phyloP scores from a whole-genome alignment of 2,888 invertebrate genomes.

The Watsonalla cultraria region DNA sequence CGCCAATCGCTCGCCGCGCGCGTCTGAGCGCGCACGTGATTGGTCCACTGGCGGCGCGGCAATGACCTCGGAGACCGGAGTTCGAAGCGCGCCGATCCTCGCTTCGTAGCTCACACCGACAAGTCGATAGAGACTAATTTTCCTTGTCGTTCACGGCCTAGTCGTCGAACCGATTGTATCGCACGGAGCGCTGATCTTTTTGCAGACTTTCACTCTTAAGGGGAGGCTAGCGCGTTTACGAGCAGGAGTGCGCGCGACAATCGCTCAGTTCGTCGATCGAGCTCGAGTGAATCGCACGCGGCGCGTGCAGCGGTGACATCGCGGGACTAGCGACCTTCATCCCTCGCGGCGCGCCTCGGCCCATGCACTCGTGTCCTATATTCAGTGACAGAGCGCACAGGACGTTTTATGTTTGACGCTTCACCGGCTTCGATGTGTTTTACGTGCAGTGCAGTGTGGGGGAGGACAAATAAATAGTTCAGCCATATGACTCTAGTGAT shows the following conservation, averaged over 20 bases:
- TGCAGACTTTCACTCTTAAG: conserved; percentile 80
- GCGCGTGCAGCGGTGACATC: conserved; percentile 53
- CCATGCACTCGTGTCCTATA: conserved; percentile 66
- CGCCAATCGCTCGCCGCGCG: conserved; percentile 67
- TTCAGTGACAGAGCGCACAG: conserved; percentile 49
- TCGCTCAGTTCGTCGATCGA: conserved; percentile 79
- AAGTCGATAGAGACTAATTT: conserved; percentile 74
- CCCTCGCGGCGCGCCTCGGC: conserved; percentile 54
- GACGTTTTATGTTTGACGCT: conserved; percentile 41
- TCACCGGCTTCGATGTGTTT: conserved; percentile 57
- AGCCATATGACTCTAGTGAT: conserved; percentile 76
- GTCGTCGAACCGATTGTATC: conserved; percentile 72
- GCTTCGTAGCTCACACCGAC: conserved; percentile 71
- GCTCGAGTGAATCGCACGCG: conserved; percentile 74
- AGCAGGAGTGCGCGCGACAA: conserved; percentile 67
- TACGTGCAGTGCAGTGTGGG: conserved; percentile 70
- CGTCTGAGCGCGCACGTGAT: conserved; percentile 70
- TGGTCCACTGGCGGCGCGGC: conserved; percentile 81
- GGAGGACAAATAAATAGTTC: conserved; percentile 50
- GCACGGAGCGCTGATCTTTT: conserved; percentile 73
- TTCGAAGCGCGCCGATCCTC: conserved; percentile 88
- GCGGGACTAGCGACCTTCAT: conserved; percentile 68
- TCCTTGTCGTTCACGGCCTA: conserved; percentile 54
- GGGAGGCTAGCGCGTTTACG: conserved; percentile 60
- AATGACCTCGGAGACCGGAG: conserved; percentile 91